A percentile compares a stretch with the other conserved stretches of the same genome.
phyloP scores from a whole-genome alignment of 2,888 invertebrate species.

The Mythimna pallens region DNA sequence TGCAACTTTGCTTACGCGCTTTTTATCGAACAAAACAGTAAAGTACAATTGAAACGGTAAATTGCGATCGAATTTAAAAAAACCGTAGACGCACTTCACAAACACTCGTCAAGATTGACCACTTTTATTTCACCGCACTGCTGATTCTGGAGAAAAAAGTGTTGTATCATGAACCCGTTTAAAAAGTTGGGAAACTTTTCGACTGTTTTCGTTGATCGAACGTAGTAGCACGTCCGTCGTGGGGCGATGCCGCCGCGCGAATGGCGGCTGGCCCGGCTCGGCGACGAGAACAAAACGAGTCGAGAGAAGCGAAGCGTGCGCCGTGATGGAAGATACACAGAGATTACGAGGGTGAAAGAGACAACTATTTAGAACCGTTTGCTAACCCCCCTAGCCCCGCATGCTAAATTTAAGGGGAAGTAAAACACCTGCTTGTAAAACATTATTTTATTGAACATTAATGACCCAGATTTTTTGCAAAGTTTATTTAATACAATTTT shows the following conservation, averaged over 20 bases:
- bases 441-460: slow-evolving; percentile 66
- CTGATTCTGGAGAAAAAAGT: slow-evolving; percentile 73
- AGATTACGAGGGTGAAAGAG: slow-evolving; percentile 67
- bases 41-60: slow-evolving; percentile 88
- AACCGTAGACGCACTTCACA: slow-evolving; percentile 82
- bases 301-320: slow-evolving; percentile 78
- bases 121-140: slow-evolving; percentile 83
- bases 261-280: slow-evolving; percentile 57
- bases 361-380: slow-evolving; percentile 75
- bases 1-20: slow-evolving; percentile 84
- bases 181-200: slow-evolving; percentile 88
- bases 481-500: slow-evolving; percentile 54
- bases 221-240: slow-evolving; percentile 73
- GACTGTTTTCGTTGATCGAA: slow-evolving; percentile 76
- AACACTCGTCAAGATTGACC: slow-evolving; percentile 77
- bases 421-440: slow-evolving; percentile 76
- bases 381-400: slow-evolving; percentile 73
- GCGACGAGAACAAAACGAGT: slow-evolving; percentile 76
- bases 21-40: slow-evolving; percentile 87
- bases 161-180: slow-evolving; percentile 77
- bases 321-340: slow-evolving; percentile 70
- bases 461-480: slow-evolving; percentile 55
- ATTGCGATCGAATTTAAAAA: slow-evolving; percentile 80
- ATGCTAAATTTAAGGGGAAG: slow-evolving; percentile 78
- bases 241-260: slow-evolving; percentile 82